Evolutionary conservation across 2,888 invertebrate genomes (phyloP), one percentile per base, ranked within the genome.

Genomic region (Gari tellinella): DNA sequence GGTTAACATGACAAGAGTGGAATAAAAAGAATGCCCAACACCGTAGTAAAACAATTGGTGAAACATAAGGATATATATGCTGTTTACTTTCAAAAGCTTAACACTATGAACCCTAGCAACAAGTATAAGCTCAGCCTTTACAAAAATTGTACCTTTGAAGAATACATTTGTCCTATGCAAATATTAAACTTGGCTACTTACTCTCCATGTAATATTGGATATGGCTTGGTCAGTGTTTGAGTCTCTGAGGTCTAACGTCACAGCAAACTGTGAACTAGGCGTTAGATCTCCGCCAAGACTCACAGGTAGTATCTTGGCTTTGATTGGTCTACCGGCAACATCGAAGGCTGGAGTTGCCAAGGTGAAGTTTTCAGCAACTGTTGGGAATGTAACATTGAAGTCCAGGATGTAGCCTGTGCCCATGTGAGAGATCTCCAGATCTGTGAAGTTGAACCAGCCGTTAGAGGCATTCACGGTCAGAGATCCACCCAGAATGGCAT

Each of bases 401-500:
- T 84, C 78, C 0, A 89, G 55, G 15, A 83, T 70, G 73, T 88
- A 90, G 26, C 77, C 83, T 15, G 49, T 62, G 0, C 89, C 90
- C 43, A 81, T 81, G 61, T 85, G 86, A 15, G 85, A 79, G 14
- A 90, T 84, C n/a, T 72, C 68, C 2, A 90, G 79, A 46, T 86
- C 86, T 1, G 86, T 86, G 72, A 90, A 90, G 72, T 86, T 88
- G 21, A 90, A 90, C 84, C 86, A 88, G 17, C 90, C 90, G 48
- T 85, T 58, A 2, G 74, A 56, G 52, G 89, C 84, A 15, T 79
- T 70, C 1, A 85, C 75, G 0, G 72, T 82, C 7, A 74, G 74
- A 17, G 80, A 83, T 7, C 90, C 90, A 8, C 63, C 58, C 3
- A 90, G 75, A 3, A 49, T 51, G 12, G 88, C 88, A 7, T 58